Percentiles rank a stretch among this genome's conserved stretches.
phyloP scores from a whole-genome alignment of 2,797 vertebrate species.

The Chaunax sp. region DNA sequence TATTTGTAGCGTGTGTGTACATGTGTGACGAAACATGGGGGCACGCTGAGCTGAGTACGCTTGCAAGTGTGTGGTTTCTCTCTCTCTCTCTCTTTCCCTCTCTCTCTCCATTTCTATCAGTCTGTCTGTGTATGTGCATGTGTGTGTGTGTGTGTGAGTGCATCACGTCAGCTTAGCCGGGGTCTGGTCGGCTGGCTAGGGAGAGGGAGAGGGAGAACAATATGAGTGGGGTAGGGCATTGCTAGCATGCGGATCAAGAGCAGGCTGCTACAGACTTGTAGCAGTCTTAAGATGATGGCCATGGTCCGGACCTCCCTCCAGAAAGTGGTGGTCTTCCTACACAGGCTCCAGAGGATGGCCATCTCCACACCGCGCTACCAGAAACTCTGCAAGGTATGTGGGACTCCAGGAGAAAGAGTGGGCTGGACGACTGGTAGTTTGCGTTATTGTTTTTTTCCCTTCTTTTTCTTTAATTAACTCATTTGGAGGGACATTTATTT shows the following conservation, averaged over 20 bases:
- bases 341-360: conserved; percentile 99
- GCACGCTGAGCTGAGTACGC: conserved; percentile 61
- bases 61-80: conserved; percentile 33
- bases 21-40: conserved; percentile 57
- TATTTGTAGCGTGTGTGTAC: conserved; percentile 37
- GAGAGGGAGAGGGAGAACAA: conserved; percentile 82
- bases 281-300: conserved; percentile 99
- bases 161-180: conserved; percentile 78
- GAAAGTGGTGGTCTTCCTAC: conserved; percentile 99
- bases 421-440: conserved; percentile 33
- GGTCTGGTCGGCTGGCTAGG: conserved; percentile 71
- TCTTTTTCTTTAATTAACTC: neutral
- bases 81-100: conserved; percentile 14
- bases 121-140: neutral
- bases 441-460: conserved; percentile 13
- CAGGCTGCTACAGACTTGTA: conserved; percentile 95
- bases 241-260: conserved; percentile 86
- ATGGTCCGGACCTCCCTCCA: conserved; percentile 99
- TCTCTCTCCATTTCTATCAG: neutral
- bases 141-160: conserved; percentile 49
- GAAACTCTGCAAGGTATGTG: conserved; percentile 99
- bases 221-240: conserved; percentile 86
- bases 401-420: conserved; percentile 17
- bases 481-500: conserved; percentile 10
- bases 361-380: conserved; percentile 98